Base-by-base conservation (phyloP, 2,797 vertebrate genomes). In the Nannoperca australis region DNA sequence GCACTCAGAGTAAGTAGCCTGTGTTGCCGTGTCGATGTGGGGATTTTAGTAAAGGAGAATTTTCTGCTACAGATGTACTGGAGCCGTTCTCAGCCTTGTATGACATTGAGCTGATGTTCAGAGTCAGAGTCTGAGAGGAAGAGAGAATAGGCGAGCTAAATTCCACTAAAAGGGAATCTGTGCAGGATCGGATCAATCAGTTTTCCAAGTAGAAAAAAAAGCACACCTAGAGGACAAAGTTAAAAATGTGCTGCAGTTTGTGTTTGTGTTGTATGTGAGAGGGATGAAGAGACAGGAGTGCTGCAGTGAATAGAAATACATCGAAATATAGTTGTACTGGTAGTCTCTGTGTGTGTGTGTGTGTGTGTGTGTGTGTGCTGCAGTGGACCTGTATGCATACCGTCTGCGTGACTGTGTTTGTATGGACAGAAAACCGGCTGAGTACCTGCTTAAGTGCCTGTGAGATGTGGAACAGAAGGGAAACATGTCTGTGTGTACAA, bases 51-150 rank as follows among this genome's bases (percentile, higher is more conserved):
- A 32, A 71, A 60, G 75, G 36, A 78, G 73, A 78, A 79, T 76
- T 73, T 85, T 82, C n/a, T 4, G 59, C 66, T 76, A 64, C 76
- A 78, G 10, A 58, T 72, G 69, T 70, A 76, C 58, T 2, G 30
- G 45, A 82, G 73, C 38, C 45, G 69, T 62, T 67, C 34, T 30
- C 58, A 70, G 80, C 32, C 64, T 65, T 69, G 50, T 63, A 13
- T 83, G 80, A 88, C 89, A 76, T 68, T 90, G 82, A 91, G 70
- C 59, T 67, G 62, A 15, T 81, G 72, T 70, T 73, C 66, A 58
- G 75, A 83, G 38, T 65, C 54, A 32, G 53, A 80, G 76, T 68
- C 60, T 59, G 59, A 45, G 54, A 67, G 58, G 6, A 47, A 6
- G 70, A 68, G 53, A 60, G 65, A 49, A 30, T 54, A 42, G 45